Conservation (phyloP, 2,797 vertebrate genomes). For the Gallinago nigripennis region DNA sequence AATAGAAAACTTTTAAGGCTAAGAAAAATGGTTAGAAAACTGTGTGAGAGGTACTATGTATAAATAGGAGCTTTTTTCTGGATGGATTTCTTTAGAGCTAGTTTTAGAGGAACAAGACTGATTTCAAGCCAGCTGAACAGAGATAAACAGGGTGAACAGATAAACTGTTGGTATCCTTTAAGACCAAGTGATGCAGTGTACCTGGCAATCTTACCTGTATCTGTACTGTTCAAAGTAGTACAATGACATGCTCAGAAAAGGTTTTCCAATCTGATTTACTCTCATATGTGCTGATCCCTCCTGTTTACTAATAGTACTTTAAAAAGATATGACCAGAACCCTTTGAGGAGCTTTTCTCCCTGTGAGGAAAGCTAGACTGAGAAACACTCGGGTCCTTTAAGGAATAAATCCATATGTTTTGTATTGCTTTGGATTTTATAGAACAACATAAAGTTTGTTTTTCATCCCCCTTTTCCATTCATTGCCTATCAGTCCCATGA, state of each 20-base stretch:
- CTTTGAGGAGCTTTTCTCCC: background rate
- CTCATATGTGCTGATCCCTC: background rate
- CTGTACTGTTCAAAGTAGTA: background rate
- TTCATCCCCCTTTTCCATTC: background rate
- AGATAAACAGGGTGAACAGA: background rate
- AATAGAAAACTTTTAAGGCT: background rate
- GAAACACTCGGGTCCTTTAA: background rate
- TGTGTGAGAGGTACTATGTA: background rate
- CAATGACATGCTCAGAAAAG: background rate
- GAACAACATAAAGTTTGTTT: background rate
- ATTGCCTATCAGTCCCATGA: background rate
- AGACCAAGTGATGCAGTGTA: background rate
- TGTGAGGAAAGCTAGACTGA: background rate
- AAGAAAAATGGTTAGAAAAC: background rate
- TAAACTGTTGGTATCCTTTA: background rate
- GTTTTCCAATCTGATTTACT: background rate
- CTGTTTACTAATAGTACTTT: fast-evolving
- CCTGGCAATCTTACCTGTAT: background rate
- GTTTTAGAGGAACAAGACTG: background rate
- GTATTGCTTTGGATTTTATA: background rate
- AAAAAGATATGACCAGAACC: background rate
- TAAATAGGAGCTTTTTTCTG: background rate
- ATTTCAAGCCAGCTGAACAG: background rate
- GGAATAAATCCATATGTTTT: background rate
- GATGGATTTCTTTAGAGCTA: background rate